Conservation (phyloP, 1,140 invertebrate genomes). For the honey bee (Apis mellifera) region Amel_HAv3.1 CM009940.2:8138501-8139000, state of each 20-base stretch:
- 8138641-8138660: constrained; percentile 1
- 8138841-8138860: too few species aligned
- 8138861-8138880: not conserved
- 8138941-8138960: not conserved
- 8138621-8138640: not conserved
- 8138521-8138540: not conserved
- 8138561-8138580: constrained; percentile 43
- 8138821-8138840: too few species aligned
- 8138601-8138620: constrained; percentile 34
- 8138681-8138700: not conserved
- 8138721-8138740: too few species aligned
- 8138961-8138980: too few species aligned
- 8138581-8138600: constrained; percentile 42
- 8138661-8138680: not conserved
- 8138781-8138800: not conserved
- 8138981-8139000: not conserved
- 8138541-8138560: constrained; percentile 4
- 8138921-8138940: not conserved
- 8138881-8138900: not conserved
- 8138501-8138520: not conserved
- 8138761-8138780: not conserved
- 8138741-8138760: not conserved
- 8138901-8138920: not conserved
- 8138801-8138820: too few species aligned
- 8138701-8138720: not conserved